Conservation (phyloP, 2,888 invertebrate genomes). For the Xanthorhoe designata region DNA sequence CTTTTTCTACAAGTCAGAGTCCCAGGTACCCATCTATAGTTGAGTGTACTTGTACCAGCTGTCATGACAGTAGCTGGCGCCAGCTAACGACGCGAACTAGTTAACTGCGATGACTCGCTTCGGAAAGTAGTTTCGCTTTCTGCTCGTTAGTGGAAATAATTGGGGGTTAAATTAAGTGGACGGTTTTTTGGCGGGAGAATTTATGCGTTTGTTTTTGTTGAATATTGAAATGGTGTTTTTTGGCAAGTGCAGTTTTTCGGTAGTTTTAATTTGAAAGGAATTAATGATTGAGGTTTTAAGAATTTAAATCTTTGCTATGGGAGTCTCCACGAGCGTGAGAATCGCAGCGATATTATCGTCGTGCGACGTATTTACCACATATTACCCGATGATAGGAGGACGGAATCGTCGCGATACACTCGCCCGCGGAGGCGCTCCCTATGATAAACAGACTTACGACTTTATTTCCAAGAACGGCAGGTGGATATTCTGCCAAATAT, state of each 20-base stretch:
- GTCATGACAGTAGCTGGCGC: constrained; percentile 37
- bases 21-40: no score
- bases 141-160: constrained; percentile 38
- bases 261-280: constrained; percentile 12
- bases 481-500: no score
- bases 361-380: no score
- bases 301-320: background rate
- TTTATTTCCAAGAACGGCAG: background rate
- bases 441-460: background rate
- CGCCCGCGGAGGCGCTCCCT: no score
- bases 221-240: constrained; percentile 30
- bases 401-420: no score
- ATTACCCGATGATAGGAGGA: no score
- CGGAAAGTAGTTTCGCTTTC: constrained; percentile 36
- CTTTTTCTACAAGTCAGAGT: no score
- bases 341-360: no score
- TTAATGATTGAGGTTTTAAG: background rate
- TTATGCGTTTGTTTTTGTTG: constrained; percentile 37
- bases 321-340: no score
- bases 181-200: constrained; percentile 32
- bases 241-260: constrained; percentile 16
- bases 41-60: constrained; percentile 17
- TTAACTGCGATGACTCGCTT: constrained; percentile 34
- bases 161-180: constrained; percentile 37
- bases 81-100: constrained; percentile 41